A percentile compares a stretch with the other conserved stretches of the same genome.
phyloP scores from a whole-genome alignment of 2,113 vertebrate species.

The Microcebus murinus region DNA sequence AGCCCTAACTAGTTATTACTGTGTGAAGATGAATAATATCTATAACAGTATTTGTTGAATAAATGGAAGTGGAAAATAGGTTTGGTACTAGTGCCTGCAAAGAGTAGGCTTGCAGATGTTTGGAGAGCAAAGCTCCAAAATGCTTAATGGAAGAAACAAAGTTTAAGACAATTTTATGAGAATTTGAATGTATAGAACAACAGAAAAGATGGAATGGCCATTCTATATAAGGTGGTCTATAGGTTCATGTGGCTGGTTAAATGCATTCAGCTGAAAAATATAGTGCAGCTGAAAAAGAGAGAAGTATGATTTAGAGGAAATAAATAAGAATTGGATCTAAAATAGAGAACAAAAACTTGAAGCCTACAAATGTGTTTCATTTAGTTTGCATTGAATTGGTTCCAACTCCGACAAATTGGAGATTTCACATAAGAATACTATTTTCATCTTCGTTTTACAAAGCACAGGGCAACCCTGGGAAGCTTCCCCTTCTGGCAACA shows the following conservation, averaged over 20 bases:
- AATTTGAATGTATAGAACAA: neutral
- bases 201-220: neutral
- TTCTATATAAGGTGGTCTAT: neutral
- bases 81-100: neutral
- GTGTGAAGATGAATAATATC: neutral
- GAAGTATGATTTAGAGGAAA: neutral
- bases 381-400: slow-evolving; percentile 41
- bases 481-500: neutral
- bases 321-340: neutral
- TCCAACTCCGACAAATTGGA: slow-evolving; percentile 36
- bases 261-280: neutral
- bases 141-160: neutral
- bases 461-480: neutral
- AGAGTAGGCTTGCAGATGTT: neutral
- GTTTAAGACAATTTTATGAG: neutral
- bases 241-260: neutral
- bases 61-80: neutral
- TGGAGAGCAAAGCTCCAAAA: neutral
- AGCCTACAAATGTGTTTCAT: neutral
- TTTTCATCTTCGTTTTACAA: slow-evolving; percentile 59
- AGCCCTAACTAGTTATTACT: neutral
- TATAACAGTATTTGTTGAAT: neutral
- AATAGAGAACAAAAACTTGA: neutral
- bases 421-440: slow-evolving; percentile 18
- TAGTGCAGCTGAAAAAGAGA: neutral